Conservation (phyloP, 2,797 vertebrate genomes). For the Capromys pilorides region DNA sequence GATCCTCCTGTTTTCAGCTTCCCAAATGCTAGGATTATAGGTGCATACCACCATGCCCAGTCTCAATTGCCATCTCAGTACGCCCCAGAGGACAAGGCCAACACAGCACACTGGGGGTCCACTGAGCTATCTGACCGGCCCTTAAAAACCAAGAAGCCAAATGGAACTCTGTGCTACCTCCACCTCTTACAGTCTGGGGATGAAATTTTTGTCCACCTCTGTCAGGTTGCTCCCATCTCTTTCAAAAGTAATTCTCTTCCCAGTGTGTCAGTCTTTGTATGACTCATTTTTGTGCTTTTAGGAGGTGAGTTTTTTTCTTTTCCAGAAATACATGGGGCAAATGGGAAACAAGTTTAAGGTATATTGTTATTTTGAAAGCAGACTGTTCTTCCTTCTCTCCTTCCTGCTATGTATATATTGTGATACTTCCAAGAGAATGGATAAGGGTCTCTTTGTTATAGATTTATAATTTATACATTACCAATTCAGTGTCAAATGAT, state of each 20-base stretch:
- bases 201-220: constrained; percentile 22
- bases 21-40: too few relatives aligned
- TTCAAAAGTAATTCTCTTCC: constrained; percentile 4
- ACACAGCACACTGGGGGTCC: too few relatives aligned
- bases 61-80: too few relatives aligned
- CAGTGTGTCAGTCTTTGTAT: constrained; percentile 44
- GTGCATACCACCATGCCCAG: too few relatives aligned
- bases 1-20: too few relatives aligned
- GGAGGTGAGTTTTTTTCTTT: not conserved
- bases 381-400: not conserved
- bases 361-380: constrained; percentile 4
- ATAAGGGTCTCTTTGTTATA: not conserved
- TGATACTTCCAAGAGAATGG: not conserved
- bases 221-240: not conserved
- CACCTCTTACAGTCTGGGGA: not conserved
- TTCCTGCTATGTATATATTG: not conserved
- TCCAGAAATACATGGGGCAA: not conserved
- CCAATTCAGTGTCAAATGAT: not conserved
- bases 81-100: too few relatives aligned
- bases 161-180: not conserved
- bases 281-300: constrained; percentile 47
- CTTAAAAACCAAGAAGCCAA: not conserved
- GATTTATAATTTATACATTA: constrained; percentile 50
- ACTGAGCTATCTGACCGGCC: too few relatives aligned
- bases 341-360: constrained; percentile 35